Base-by-base conservation (phyloP, 2,888 invertebrate genomes). In the Andrena marginata region DNA sequence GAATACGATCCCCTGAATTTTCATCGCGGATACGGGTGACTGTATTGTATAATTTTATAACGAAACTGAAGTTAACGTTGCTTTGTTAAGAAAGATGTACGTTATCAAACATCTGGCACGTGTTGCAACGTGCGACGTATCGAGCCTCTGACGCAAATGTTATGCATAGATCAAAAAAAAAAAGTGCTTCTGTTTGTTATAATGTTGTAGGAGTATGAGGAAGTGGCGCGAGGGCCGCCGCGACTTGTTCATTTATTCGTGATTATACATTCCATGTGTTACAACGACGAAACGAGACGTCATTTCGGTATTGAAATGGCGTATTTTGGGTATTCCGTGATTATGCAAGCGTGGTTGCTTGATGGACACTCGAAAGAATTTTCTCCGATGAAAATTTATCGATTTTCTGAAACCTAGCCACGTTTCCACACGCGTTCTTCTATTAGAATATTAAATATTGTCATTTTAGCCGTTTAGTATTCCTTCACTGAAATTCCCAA, bases 231-330 rank as follows among this genome's bases (percentile, higher is more conserved):
- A 56, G 13, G 35, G 42, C 16, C 54, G 8, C 2, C 29, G n/a
- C 2, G 56, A 56, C 8, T 26, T 23, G 23, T 54, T 73, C 29
- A 26, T 65, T 56, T 29, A 29, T 73, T 54, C 33, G 23, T 51
- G n/a, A 54, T 64, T 64, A 73, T 64, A 8, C 56, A 42, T 73
- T 42, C 35, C n/a, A 20, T 1, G 6, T 35, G 42, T n/a, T 63
- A 33, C 2, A 74, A 67, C 48, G 49, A 59, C 29, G 26, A 49
- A 23, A 60, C 31, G 56, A 56, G 33, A 64, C 54, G 63, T 72
- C 54, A 64, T 20, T 10, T 23, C 31, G 7, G 35, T 8, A n/a
- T 54, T 23, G n/a, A 54, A 64, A n/a, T 13, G 10, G 26, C 23
- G n/a, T n/a, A n/a, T n/a, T n/a, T n/a, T n/a, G n/a, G n/a, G n/a